Percentiles rank a stretch among this genome's conserved stretches.
These are phyloP conservation scores for Cylindroiulus punctatus DNA, from an alignment of 2,888 invertebrate species.

Conservation along the genomic window DNA sequence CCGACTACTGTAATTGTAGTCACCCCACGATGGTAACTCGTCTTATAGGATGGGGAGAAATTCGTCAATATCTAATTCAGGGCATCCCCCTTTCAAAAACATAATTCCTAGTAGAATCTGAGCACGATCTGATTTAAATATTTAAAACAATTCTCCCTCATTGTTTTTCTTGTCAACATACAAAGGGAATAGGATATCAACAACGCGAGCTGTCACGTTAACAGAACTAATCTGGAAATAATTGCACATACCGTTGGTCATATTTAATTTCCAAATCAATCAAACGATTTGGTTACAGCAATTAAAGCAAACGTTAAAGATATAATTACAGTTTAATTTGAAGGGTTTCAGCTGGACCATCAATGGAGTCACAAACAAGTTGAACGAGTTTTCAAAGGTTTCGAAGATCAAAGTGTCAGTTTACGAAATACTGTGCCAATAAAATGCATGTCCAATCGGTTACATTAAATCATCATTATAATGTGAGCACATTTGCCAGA, in stretches of 20 bases:
- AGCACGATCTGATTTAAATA: conserved; percentile 17
- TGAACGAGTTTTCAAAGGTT: not conserved
- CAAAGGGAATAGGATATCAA: not conserved
- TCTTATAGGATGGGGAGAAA: not conserved
- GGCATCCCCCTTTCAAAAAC: not conserved
- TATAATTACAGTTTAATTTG: not conserved
- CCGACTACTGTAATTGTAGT: too few relatives aligned
- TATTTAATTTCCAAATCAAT: not conserved
- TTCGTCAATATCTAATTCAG: not conserved
- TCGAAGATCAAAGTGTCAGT: too few relatives aligned
- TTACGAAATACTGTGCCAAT: not conserved
- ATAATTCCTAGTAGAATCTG: not conserved
- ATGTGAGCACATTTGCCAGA: too few relatives aligned
- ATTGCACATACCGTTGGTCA: not conserved
- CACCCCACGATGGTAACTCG: too few relatives aligned
- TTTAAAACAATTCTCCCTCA: conserved; percentile 1
- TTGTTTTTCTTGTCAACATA: not conserved
- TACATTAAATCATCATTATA: too few relatives aligned
- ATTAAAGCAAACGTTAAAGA: not conserved
- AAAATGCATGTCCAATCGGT: too few relatives aligned
- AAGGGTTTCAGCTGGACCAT: not conserved
- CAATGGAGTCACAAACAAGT: not conserved
- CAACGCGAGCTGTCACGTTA: not conserved
- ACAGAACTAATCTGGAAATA: not conserved
- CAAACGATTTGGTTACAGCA: not conserved